phyloP scores from a whole-genome alignment of 2,888 invertebrate species.

The Eupsilia transversa region DNA sequence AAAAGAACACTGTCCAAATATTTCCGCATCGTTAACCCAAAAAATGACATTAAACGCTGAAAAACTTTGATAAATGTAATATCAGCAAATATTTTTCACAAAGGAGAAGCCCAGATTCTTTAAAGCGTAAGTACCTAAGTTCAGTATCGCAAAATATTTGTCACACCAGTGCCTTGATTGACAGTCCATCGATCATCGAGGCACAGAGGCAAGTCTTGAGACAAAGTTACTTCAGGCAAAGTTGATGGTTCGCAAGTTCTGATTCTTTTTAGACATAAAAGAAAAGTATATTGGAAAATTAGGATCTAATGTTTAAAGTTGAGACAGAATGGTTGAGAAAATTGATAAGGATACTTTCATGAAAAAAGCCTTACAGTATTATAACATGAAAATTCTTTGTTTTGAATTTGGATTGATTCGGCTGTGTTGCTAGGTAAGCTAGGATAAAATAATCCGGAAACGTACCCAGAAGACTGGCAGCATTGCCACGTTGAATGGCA shows the following conservation, averaged over 20 bases:
- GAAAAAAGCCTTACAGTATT: background rate
- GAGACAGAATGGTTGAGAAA: background rate
- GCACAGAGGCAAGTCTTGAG: conserved; percentile 52
- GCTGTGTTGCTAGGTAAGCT: background rate
- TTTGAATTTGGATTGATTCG: background rate
- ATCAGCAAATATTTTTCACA: conserved; percentile 49
- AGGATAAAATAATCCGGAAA: too few relatives aligned
- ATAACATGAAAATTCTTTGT: background rate
- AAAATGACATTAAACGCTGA: conserved; percentile 17
- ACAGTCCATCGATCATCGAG: conserved; percentile 71
- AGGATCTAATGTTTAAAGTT: conserved; percentile 37
- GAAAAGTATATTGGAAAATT: conserved; percentile 47
- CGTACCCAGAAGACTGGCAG: too few relatives aligned
- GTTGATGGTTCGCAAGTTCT: conserved; percentile 58
- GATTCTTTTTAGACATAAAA: conserved; percentile 57
- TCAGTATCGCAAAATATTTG: conserved; percentile 69
- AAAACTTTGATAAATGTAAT: conserved; percentile 30
- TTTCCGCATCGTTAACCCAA: conserved; percentile 47
- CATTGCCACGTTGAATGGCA: too few relatives aligned
- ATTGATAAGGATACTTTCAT: conserved; percentile 33
- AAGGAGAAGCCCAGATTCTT: conserved; percentile 43
- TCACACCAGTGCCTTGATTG: conserved; percentile 70
- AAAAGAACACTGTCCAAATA: conserved; percentile 19
- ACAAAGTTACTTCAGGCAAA: conserved; percentile 66
- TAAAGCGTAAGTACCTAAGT: conserved; percentile 41